Evolutionary conservation across 2,797 vertebrate genomes (phyloP).

Genomic region (Manis pentadactyla): DNA sequence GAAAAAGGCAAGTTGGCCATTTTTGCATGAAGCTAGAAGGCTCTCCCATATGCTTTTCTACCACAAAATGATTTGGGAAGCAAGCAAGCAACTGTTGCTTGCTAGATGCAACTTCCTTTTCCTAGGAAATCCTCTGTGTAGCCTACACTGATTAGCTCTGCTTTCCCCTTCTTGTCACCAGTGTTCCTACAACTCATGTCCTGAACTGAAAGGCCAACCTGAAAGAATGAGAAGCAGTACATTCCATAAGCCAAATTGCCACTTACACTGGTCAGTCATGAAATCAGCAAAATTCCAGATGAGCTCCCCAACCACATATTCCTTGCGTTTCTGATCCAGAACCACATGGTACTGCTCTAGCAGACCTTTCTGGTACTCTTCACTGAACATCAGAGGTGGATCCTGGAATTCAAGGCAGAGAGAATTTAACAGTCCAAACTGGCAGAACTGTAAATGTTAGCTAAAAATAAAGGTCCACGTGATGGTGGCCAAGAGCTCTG

Average conservation of each 20-base stretch:
- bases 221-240: neutral
- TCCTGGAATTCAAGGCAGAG: conserved; percentile 88
- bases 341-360: conserved; percentile 91
- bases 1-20: neutral
- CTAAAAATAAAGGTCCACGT: conserved; percentile 23
- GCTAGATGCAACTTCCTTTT: neutral
- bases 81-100: neutral
- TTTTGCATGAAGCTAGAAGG: neutral
- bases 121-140: neutral
- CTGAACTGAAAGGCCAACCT: neutral
- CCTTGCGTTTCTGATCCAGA: conserved; percentile 94
- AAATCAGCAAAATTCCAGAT: conserved; percentile 99
- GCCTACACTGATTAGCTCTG: too few species aligned
- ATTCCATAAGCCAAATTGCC: neutral
- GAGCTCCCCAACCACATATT: conserved; percentile 95
- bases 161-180: neutral
- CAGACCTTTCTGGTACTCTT: conserved; percentile 94
- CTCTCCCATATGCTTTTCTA: neutral
- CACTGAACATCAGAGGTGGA: conserved; percentile 95
- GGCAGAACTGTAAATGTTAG: neutral
- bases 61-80: neutral
- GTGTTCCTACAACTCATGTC: neutral
- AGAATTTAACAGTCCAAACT: neutral
- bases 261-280: conserved; percentile 95
- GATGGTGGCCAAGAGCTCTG: neutral